phyloP scores from a whole-genome alignment of 2,888 invertebrate species.

The Pemphredon lugubris region DNA sequence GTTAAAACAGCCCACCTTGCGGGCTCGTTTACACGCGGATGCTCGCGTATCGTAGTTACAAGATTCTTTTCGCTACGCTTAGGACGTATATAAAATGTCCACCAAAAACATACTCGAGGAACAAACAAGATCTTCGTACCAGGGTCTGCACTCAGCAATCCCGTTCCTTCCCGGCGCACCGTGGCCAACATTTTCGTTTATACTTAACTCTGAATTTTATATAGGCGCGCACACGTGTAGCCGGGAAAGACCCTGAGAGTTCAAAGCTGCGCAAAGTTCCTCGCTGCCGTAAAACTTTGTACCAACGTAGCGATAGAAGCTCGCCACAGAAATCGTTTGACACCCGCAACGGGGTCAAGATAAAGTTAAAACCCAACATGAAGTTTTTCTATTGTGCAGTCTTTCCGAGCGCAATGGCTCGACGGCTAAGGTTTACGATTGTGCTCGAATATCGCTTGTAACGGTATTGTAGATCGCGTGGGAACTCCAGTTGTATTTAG shows the following conservation, averaged over 20 bases:
- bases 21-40: no score
- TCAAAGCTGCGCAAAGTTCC: constrained; percentile 43
- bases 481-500: no score
- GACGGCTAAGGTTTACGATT: constrained; percentile 27
- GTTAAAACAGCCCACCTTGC: no score
- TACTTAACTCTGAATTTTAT: constrained; percentile 50
- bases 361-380: constrained; percentile 28
- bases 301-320: constrained; percentile 17
- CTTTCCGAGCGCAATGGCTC: constrained; percentile 27
- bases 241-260: constrained; percentile 25
- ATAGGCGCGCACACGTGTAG: not conserved
- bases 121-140: constrained; percentile 8
- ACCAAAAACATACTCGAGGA: constrained; percentile 22
- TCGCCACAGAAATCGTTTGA: constrained; percentile 37
- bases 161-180: constrained; percentile 23
- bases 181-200: constrained; percentile 44
- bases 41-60: no score
- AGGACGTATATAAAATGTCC: no score
- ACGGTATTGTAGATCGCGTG: no score
- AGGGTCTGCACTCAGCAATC: constrained; percentile 19
- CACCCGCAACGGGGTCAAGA: constrained; percentile 32
- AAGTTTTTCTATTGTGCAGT: not conserved
- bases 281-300: constrained; percentile 28
- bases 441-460: no score
- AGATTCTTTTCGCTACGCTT: no score